Base-by-base conservation (phyloP, 1,140 invertebrate species). In the Piezodorus guildinii region DNA sequence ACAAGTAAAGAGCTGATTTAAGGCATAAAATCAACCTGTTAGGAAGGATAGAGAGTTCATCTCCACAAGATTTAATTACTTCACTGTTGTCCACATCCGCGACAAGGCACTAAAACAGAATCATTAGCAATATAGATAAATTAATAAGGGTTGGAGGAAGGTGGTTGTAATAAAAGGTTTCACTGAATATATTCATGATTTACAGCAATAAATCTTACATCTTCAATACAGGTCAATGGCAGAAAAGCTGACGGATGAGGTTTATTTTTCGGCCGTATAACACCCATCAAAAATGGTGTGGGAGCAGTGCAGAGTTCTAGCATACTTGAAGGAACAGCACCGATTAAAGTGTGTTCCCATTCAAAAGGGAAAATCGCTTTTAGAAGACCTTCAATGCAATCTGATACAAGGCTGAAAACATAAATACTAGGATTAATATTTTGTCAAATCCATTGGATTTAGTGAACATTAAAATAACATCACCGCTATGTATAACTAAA, bases 291-390 rank as follows among this genome's bases (percentile, higher is more conserved):
- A 63, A 84, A 85, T 0, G 89, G 89, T 44, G 86, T 82, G 3
- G 88, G 88, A 3, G 86, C 82, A 67, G 85, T 81, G 23, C 85
- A 75, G 23, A 90, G 79, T 64, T 88, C 87, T 65, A 83, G 76
- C 68, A 90, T 80, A 60, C 79, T 77, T 8, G 79, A 70, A 0
- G 89, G 87, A n/a, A 91, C 74, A 49, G 85, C 78, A 2, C 87
- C 84, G 30, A 91, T 83, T 44, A 89, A 81, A 0, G 86, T 86
- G 70, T 91, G 86, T 60, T 86, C 86, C 88, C 88, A 91, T 17
- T 78, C 77, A 71, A 91, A 88, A 21, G 89, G 88, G 75, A 88
- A 89, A 19, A 92, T 73, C n/a, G 88, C 78, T 43, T 81, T 80
- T 66, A 83, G 81, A 4, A 91, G 71, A 0, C 85, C 87, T 74